Percentiles rank a stretch among this genome's conserved stretches.
Conservation (phyloP, 2,797 vertebrate species). For the Thaleichthys pacificus region DNA sequence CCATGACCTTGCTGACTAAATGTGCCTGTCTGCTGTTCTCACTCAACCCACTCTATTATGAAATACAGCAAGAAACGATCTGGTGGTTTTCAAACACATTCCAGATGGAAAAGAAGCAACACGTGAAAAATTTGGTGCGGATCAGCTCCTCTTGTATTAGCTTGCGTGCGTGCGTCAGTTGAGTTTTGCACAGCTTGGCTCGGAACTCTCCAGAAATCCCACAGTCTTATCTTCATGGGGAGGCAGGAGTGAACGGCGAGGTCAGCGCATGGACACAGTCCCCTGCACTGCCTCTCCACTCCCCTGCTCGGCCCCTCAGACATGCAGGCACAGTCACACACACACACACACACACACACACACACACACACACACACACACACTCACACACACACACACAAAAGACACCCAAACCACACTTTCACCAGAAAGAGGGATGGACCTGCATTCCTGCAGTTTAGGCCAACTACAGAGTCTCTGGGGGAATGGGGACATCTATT, state of each 20-base stretch:
- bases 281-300: not conserved
- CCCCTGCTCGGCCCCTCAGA: not conserved
- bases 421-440: not conserved
- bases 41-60: not conserved
- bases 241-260: not conserved
- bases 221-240: not conserved
- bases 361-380: not conserved
- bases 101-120: not conserved
- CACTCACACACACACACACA: not conserved
- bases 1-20: not conserved
- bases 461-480: not conserved
- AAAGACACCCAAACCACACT: not conserved
- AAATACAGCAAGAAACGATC: not conserved
- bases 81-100: not conserved
- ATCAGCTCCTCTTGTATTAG: not conserved
- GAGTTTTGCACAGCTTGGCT: not conserved
- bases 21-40: not conserved
- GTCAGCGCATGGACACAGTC: not conserved
- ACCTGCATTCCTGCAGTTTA: constrained; percentile 7
- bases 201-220: not conserved
- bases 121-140: not conserved
- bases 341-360: not conserved
- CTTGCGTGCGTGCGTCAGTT: not conserved
- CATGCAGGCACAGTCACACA: not conserved
- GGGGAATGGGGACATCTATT: not conserved